Base-by-base conservation (phyloP, 2,113 vertebrate genomes). In the Oxyura jamaicensis region DNA sequence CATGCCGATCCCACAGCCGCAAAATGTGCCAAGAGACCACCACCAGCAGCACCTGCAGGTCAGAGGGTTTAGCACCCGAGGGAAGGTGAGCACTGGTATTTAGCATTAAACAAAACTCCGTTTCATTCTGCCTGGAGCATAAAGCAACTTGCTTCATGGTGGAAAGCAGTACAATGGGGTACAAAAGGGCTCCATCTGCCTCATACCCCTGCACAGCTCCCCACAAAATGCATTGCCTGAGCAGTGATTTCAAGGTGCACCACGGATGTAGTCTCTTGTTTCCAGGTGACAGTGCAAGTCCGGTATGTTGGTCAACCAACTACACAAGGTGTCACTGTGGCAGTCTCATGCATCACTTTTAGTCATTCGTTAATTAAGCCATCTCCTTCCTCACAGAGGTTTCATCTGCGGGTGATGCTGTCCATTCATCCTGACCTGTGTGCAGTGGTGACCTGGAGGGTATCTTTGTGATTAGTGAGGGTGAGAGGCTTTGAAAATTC, bases 1-100 rank as follows among this genome's bases (percentile, higher is more conserved):
- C 77, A 21, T 3, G 23, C 39, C 58, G 48, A 60, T 68, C 65
- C 75, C 48, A 6, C 3, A 46, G 48, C 29, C 1, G 0, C 42
- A 44, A n/a, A 42, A 15, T 2, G 20, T 12, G 7, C 15, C 2
- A 0, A 36, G 44, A 44, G 28, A 7, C n/a, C 0, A 1, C 8
- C 73, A 21, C 42, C 29, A 26, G 26, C 1, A 2, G 53, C 73
- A 33, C 18, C 19, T 65, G 21, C 8, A 13, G 25, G 23, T 33
- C 56, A 18, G 50, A 68, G 41, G 28, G 36, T 53, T 79, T 29
- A 71, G 46, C 56, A 56, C 39, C 16, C 0, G 0, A 46, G 26
- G 56, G 21, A 58, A 39, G 25, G 48, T 39, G 33, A 74, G 44
- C 21, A 36, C 11, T 22, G 36, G 18, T 39, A 41, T 29, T 53